A percentile compares a stretch with the other conserved stretches of the same genome.
Evolutionary conservation across 2,888 invertebrate genomes (phyloP).

Genomic region (Drosophila gaucha): DNA sequence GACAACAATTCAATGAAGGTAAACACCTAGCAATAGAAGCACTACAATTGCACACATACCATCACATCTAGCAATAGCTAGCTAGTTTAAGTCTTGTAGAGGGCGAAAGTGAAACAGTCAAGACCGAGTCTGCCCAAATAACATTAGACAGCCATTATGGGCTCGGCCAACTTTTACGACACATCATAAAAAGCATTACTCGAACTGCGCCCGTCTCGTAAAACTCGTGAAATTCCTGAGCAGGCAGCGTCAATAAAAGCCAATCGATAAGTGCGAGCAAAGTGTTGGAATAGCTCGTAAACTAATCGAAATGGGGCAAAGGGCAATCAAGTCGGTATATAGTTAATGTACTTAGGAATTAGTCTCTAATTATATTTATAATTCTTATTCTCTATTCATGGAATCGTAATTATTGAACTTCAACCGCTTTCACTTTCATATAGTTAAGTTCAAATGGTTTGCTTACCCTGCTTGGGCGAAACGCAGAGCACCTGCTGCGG

Average conservation of each 20-base stretch:
- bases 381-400: slow-evolving; percentile 1
- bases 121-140: slow-evolving; percentile 55
- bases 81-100: slow-evolving; percentile 15
- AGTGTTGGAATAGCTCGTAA: slow-evolving; percentile 63
- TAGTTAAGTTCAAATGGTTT: too few relatives aligned
- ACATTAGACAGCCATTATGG: slow-evolving; percentile 77
- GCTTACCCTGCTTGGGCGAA: slow-evolving; percentile 84
- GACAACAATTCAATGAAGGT: slow-evolving; percentile 26
- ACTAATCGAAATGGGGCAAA: slow-evolving; percentile 39
- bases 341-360: slow-evolving; percentile 8
- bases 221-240: slow-evolving; percentile 56
- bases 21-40: slow-evolving; percentile 33
- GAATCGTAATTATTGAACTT: background rate
- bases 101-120: slow-evolving; percentile 59
- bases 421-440: too few relatives aligned
- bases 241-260: slow-evolving; percentile 53
- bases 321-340: background rate
- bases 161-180: slow-evolving; percentile 72
- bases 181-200: slow-evolving; percentile 70
- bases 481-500: slow-evolving; percentile 84
- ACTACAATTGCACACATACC: slow-evolving; percentile 54
- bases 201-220: slow-evolving; percentile 63
- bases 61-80: slow-evolving; percentile 23
- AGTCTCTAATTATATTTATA: slow-evolving; percentile 2
- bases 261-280: slow-evolving; percentile 72